A percentile compares a stretch with the other conserved stretches of the same genome.
Evolutionary conservation across 2,888 invertebrate genomes (phyloP).

Genomic region (Gortyna flavago): DNA sequence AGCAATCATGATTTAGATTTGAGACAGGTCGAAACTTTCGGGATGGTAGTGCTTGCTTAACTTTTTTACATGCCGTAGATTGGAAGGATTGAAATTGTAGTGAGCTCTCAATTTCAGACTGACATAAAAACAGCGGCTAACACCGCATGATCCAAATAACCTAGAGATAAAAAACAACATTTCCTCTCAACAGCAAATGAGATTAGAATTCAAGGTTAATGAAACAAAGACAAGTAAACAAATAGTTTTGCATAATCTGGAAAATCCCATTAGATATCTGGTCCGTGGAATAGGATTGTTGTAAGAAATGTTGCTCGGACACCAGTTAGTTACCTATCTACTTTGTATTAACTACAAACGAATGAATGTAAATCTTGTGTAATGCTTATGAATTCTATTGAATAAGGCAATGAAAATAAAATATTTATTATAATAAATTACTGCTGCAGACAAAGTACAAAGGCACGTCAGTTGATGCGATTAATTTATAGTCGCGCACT

Average conservation of each 20-base stretch:
- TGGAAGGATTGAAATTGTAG: neutral
- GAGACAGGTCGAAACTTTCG: neutral
- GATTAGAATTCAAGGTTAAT: conserved; percentile 64
- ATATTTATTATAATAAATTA: conserved; percentile 56
- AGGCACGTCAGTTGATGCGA: conserved; percentile 48
- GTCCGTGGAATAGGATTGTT: conserved; percentile 50
- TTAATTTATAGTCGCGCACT: conserved; percentile 57
- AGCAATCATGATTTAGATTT: neutral
- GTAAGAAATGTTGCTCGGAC: conserved; percentile 51
- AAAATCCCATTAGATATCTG: conserved; percentile 59
- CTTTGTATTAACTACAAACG: conserved; percentile 41
- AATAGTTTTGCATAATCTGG: conserved; percentile 62
- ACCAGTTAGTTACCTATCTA: conserved; percentile 27
- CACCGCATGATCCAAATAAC: conserved; percentile 26
- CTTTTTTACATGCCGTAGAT: neutral
- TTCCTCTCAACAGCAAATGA: conserved; percentile 55
- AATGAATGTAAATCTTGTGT: conserved; percentile 56
- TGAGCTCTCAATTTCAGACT: neutral
- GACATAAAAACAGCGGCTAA: conserved; percentile 6
- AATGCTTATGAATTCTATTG: conserved; percentile 59
- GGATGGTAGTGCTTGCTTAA: neutral
- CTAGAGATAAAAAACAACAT: conserved; percentile 37
- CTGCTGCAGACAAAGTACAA: conserved; percentile 44
- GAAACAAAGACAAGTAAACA: conserved; percentile 58
- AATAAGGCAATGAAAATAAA: conserved; percentile 59